Evolutionary conservation across 2,888 invertebrate genomes (phyloP).

Genomic region (Acanthacorydalis orientalis): DNA sequence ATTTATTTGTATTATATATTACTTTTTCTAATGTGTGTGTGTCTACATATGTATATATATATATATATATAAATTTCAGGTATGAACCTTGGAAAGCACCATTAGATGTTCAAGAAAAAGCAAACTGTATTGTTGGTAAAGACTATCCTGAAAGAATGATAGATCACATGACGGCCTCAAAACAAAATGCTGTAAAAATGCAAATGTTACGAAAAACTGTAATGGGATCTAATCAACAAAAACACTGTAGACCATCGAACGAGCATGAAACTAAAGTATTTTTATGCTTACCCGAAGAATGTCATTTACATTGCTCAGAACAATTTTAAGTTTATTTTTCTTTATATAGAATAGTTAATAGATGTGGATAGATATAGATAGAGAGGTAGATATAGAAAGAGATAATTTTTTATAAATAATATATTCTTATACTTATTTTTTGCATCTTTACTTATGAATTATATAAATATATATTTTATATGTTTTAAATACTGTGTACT

Average conservation of each 20-base stretch:
- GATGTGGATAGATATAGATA: neutral
- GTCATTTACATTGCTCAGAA: constrained; percentile 2
- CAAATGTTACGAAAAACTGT: constrained; percentile 16
- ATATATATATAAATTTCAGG: constrained; percentile 17
- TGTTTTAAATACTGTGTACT: no score
- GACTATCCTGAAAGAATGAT: constrained; percentile 52
- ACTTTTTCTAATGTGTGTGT: neutral
- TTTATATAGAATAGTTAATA: neutral
- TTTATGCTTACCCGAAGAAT: constrained; percentile 20
- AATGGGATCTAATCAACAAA: constrained; percentile 14
- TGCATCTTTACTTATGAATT: no score
- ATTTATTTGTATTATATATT: constrained; percentile 33
- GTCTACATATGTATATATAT: no score
- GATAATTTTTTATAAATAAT: no score
- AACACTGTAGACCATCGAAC: constrained; percentile 30
- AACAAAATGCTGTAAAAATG: constrained; percentile 35
- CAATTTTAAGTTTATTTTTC: neutral
- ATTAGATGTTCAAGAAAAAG: constrained; percentile 39
- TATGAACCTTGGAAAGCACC: constrained; percentile 61
- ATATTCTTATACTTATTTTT: no score
- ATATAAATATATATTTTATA: no score
- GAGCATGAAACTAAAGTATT: constrained; percentile 26
- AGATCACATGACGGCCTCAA: constrained; percentile 36
- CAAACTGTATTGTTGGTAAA: constrained; percentile 44
- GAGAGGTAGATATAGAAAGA: no score